These are phyloP conservation scores for Plestiodon gilberti DNA, from an alignment of 2,113 vertebrate species.

Conservation along the genomic window DNA sequence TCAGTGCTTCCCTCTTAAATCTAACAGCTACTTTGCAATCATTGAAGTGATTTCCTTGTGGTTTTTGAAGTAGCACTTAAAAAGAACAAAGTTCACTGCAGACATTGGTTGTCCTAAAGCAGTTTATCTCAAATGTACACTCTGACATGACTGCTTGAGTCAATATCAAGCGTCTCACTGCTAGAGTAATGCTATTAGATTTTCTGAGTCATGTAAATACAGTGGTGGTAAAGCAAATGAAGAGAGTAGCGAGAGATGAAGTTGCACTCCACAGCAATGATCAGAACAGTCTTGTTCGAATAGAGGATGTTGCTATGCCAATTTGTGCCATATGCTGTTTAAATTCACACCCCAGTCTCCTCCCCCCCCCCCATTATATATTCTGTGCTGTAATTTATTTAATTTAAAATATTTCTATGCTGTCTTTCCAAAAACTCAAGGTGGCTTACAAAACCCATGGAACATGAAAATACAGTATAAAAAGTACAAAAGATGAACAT, in stretches of 20 bases:
- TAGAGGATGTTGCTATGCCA: not conserved
- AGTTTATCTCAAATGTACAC: constrained; percentile 44
- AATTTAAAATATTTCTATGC: too few relatives aligned
- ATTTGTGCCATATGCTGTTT: not conserved
- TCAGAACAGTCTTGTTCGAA: not conserved
- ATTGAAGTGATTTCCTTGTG: constrained; percentile 71
- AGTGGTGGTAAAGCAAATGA: not conserved
- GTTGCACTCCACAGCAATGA: not conserved
- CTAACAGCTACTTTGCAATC: constrained; percentile 66
- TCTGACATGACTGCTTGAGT: constrained; percentile 43
- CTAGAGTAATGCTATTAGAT: constrained; percentile 9
- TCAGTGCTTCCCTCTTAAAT: constrained; percentile 67
- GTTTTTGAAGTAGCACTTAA: constrained; percentile 70
- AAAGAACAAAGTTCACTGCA: constrained; percentile 63
- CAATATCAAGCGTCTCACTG: constrained; percentile 42
- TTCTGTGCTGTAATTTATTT: too few relatives aligned
- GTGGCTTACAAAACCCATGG: too few relatives aligned
- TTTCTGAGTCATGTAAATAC: rapidly evolving
- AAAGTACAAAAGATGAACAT: too few relatives aligned
- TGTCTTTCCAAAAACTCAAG: too few relatives aligned
- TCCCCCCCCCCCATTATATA: too few relatives aligned
- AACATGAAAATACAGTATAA: too few relatives aligned
- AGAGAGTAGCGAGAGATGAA: not conserved
- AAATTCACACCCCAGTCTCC: not conserved
- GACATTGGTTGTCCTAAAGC: constrained; percentile 55